These are phyloP conservation scores for Etheostoma perlongum DNA, from an alignment of 2,797 vertebrate genomes.

Conservation along the genomic window DNA sequence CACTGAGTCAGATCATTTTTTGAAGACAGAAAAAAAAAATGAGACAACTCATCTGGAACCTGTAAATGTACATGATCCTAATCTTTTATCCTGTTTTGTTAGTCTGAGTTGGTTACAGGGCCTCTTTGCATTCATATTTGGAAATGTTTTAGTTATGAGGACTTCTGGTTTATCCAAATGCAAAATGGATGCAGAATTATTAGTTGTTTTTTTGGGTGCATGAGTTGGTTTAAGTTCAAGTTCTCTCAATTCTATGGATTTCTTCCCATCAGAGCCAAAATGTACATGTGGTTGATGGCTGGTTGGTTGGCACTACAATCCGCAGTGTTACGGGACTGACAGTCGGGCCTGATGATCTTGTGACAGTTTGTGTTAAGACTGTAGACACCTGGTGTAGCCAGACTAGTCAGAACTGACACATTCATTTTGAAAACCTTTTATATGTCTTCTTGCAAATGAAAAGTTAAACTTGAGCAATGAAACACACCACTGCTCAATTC, in stretches of 20 bases:
- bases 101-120: not conserved
- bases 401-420: constrained; percentile 20
- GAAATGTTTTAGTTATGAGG: not conserved
- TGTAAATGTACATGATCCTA: not conserved
- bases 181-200: not conserved
- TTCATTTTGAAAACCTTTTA: not conserved
- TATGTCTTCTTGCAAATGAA: not conserved
- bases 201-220: rapidly evolving
- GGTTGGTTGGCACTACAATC: constrained; percentile 1
- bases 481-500: not conserved
- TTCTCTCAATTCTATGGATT: not conserved
- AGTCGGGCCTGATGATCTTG: constrained; percentile 6
- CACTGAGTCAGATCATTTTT: constrained; percentile 44
- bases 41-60: not conserved
- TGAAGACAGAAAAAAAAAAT: not conserved
- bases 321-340: not conserved
- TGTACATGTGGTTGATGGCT: constrained; percentile 34
- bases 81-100: not conserved
- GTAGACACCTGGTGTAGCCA: constrained; percentile 45
- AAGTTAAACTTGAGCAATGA: not conserved
- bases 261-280: constrained; percentile 9
- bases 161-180: not conserved
- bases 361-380: not conserved
- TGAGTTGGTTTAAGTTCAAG: not conserved
- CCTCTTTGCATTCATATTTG: not conserved